phyloP scores from a whole-genome alignment of 2,888 invertebrate genomes.

The Leptinotarsa peninsularis region DNA sequence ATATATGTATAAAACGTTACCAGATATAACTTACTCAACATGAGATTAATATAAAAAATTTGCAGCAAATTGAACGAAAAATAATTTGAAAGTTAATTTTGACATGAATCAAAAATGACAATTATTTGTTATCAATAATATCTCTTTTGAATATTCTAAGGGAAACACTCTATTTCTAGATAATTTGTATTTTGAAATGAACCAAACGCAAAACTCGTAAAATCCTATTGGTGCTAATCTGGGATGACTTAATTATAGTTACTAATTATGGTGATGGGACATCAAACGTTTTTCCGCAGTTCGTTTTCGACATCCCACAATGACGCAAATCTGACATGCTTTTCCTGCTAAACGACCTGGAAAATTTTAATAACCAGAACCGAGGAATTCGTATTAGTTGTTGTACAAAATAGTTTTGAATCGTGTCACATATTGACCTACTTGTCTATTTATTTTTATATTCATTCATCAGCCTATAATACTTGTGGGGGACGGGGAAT shows the following conservation, averaged over 20 bases:
- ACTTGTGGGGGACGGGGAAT: no score
- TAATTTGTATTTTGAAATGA: background rate
- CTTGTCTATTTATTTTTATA: constrained; percentile 1
- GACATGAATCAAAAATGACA: no score
- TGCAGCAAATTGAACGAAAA: no score
- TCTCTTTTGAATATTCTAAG: no score
- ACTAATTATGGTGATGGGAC: background rate
- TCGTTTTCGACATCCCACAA: background rate
- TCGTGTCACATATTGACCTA: background rate
- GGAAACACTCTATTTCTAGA: no score
- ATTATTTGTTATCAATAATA: no score
- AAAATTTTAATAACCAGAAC: constrained; percentile 13
- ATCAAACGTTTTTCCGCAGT: constrained; percentile 5
- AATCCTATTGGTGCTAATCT: background rate
- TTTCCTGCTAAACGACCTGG: constrained; percentile 2
- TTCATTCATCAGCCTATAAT: background rate
- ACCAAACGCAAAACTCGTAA: background rate
- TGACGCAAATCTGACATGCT: constrained; percentile 2
- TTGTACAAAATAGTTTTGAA: background rate
- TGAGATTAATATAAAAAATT: no score
- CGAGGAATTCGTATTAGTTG: constrained; percentile 12
- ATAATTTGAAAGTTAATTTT: no score
- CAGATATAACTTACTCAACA: no score
- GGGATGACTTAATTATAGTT: constrained; percentile 4
- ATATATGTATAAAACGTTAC: no score